A percentile compares a stretch with the other conserved stretches of the same genome.
Evolutionary conservation across 2,888 invertebrate species (phyloP).

Genomic region (Coelopa pilipes): DNA sequence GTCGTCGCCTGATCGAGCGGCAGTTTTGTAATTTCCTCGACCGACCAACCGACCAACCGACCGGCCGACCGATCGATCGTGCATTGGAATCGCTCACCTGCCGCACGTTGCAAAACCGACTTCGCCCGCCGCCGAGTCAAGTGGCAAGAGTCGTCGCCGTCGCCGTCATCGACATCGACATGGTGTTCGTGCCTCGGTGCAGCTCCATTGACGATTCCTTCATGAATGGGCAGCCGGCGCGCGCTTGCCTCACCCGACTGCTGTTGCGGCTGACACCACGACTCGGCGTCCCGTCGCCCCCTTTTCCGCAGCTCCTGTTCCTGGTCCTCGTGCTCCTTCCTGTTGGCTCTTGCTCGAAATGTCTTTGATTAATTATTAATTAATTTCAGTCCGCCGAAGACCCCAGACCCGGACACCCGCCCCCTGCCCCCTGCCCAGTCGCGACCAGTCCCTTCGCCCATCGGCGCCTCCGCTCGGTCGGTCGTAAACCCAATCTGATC

Average conservation of each 20-base stretch:
- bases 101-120: not conserved
- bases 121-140: not conserved
- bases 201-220: not conserved
- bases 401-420: too few relatives aligned
- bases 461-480: too few relatives aligned
- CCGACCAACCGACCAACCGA: too few relatives aligned
- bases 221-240: not conserved
- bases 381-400: too few relatives aligned
- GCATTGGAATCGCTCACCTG: not conserved
- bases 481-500: too few relatives aligned
- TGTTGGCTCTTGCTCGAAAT: not conserved
- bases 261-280: not conserved
- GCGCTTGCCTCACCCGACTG: not conserved
- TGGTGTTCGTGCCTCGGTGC: not conserved
- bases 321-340: too few relatives aligned
- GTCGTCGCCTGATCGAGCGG: not conserved
- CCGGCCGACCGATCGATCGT: not conserved
- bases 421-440: too few relatives aligned
- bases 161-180: not conserved
- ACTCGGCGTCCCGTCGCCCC: too few relatives aligned
- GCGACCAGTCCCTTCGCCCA: too few relatives aligned
- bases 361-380: not conserved
- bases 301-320: too few relatives aligned
- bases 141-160: too few relatives aligned
- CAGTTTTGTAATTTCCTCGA: not conserved